Percentiles rank a stretch among this genome's conserved stretches.
Conservation (phyloP, 2,797 vertebrate species). For the Sebastolobus alascanus region DNA sequence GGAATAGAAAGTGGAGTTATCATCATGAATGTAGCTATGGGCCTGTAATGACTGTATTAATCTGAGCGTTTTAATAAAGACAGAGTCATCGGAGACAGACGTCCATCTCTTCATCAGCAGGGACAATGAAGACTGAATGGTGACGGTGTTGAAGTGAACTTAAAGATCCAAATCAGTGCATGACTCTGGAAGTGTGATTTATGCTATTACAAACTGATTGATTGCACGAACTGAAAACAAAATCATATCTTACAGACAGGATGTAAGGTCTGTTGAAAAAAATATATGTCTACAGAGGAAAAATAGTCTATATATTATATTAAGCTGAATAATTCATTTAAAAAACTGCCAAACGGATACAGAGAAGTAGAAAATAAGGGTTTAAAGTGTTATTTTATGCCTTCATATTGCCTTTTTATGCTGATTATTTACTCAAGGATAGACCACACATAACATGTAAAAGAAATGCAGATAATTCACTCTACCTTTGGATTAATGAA, state of each 20-base stretch:
- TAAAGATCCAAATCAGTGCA: not conserved
- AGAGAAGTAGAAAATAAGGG: not conserved
- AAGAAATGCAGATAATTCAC: not conserved
- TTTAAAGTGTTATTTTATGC: not conserved
- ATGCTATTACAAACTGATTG: not conserved
- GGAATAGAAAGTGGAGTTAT: slow-evolving; percentile 18
- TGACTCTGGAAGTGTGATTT: not conserved
- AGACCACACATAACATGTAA: not conserved
- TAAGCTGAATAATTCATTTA: not conserved
- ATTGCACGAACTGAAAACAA: not conserved
- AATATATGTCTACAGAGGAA: not conserved
- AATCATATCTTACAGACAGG: not conserved
- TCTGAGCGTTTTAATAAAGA: slow-evolving; percentile 28
- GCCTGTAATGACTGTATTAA: slow-evolving; percentile 29
- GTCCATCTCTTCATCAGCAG: slow-evolving; percentile 21
- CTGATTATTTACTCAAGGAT: not conserved
- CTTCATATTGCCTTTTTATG: not conserved
- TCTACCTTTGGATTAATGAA: not conserved
- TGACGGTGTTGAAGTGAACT: not conserved
- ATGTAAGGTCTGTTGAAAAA: not conserved
- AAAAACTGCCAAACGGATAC: not conserved
- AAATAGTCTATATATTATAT: not conserved
- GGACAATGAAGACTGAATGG: not conserved
- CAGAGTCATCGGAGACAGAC: slow-evolving; percentile 17
- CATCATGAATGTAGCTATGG: not conserved